Percentiles rank a stretch among this genome's conserved stretches.
phyloP scores from a whole-genome alignment of 64 coral and sea anemone genomes.

The Anthopleura sola region DNA sequence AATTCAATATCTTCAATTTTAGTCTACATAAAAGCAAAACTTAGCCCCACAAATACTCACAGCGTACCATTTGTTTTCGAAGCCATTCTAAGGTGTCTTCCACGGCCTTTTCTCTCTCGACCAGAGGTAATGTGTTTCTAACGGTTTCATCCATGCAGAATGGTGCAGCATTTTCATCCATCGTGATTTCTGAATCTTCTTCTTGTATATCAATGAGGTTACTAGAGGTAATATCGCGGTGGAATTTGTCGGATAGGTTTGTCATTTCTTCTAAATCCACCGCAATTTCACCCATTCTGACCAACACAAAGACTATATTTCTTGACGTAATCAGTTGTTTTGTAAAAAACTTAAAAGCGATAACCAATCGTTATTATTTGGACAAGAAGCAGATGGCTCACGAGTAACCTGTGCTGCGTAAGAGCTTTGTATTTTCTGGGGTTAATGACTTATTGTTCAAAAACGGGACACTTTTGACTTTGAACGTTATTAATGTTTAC shows the following conservation, averaged over 20 bases:
- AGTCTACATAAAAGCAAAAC: background rate
- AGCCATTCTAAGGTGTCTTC: conserved; percentile 3
- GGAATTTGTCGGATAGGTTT: background rate
- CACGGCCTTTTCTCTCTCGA: conserved; percentile 1
- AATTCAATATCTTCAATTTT: background rate
- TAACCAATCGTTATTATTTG: background rate
- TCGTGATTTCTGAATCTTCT: background rate
- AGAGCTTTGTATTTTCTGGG: background rate
- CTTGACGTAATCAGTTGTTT: background rate
- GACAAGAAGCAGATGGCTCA: background rate
- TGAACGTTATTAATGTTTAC: background rate
- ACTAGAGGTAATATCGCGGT: background rate
- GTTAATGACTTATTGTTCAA: background rate
- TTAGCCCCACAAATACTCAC: background rate
- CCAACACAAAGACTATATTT: background rate
- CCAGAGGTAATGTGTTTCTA: background rate
- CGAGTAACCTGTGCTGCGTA: background rate
- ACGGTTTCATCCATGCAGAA: background rate
- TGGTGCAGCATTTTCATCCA: background rate
- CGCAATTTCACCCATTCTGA: background rate
- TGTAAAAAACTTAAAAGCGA: background rate
- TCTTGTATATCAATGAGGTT: background rate
- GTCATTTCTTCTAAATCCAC: background rate
- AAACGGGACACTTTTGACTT: background rate
- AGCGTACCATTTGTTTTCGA: conserved; percentile 2